These are phyloP conservation scores for Liasis olivaceus DNA, from an alignment of 2,797 vertebrate species.

Conservation along the genomic window DNA sequence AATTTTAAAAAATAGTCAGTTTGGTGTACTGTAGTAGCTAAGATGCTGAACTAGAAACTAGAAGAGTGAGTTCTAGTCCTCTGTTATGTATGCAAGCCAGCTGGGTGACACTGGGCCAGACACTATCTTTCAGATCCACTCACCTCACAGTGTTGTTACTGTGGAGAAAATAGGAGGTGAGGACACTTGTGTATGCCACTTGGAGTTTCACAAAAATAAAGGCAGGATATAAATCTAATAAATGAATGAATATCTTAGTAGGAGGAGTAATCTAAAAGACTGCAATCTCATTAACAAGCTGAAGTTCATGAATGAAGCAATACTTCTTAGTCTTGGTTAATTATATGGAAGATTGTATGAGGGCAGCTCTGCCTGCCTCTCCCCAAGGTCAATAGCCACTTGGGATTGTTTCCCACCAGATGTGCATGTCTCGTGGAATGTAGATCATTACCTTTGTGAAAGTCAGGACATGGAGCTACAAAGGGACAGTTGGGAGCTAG, in stretches of 20 bases:
- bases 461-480: not conserved
- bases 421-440: not conserved
- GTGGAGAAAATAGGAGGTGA: too few species aligned
- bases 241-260: not conserved
- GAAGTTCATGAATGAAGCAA: not conserved
- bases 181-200: too few species aligned
- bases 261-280: not conserved
- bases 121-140: too few species aligned
- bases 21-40: not conserved
- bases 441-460: not conserved
- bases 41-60: not conserved
- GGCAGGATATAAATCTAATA: too few species aligned
- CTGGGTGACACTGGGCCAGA: not conserved
- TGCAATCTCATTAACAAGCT: not conserved
- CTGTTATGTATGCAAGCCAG: not conserved
- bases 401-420: not conserved
- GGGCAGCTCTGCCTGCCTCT: too few species aligned
- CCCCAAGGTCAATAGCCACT: too few species aligned
- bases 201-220: too few species aligned
- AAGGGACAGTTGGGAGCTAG: not conserved
- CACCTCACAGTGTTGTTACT: too few species aligned
- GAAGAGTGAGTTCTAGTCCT: not conserved
- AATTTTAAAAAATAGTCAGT: not conserved
- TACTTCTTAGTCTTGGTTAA: not conserved
- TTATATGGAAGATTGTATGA: not conserved